These are phyloP conservation scores for Zaprionus lineosus DNA, from an alignment of 2,888 invertebrate species.

Conservation along the genomic window DNA sequence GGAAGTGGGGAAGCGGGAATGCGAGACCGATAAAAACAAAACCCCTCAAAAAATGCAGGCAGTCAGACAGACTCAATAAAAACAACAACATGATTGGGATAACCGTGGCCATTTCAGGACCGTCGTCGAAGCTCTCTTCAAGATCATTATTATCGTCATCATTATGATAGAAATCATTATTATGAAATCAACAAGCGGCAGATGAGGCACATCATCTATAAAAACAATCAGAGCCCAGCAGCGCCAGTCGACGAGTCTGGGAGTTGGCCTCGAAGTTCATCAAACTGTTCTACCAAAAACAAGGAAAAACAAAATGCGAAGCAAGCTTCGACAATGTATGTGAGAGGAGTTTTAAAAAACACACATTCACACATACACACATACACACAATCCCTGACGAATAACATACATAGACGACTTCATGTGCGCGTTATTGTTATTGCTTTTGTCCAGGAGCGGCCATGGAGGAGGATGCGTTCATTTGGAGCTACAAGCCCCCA, in stretches of 20 bases:
- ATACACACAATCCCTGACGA: conserved; percentile 6
- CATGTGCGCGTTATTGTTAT: conserved; percentile 73
- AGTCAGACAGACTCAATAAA: conserved; percentile 34
- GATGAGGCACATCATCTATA: conserved; percentile 55
- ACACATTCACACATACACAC: conserved; percentile 9
- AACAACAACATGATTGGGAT: conserved; percentile 43
- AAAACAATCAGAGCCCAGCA: conserved; percentile 69
- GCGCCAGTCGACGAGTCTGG: conserved; percentile 49
- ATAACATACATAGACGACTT: conserved; percentile 22
- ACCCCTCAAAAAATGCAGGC: conserved; percentile 26
- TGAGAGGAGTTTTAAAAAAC: conserved; percentile 18
- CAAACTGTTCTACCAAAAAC: conserved; percentile 52
- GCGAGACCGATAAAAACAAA: conserved; percentile 27
- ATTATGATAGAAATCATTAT: conserved; percentile 17
- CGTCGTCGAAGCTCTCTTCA: conserved; percentile 19
- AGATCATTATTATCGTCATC: conserved; percentile 11
- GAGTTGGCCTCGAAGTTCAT: conserved; percentile 61
- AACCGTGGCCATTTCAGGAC: conserved; percentile 26
- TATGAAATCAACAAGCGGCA: conserved; percentile 64
- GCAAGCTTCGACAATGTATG: conserved; percentile 31
- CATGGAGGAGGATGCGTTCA: conserved; percentile 57
- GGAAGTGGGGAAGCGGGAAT: no score
- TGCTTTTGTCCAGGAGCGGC: conserved; percentile 63
- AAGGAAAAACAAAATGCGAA: conserved; percentile 15
- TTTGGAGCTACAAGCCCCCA: conserved; percentile 23